Conservation (phyloP, 2,888 invertebrate species). For the Auanema sp. region DNA sequence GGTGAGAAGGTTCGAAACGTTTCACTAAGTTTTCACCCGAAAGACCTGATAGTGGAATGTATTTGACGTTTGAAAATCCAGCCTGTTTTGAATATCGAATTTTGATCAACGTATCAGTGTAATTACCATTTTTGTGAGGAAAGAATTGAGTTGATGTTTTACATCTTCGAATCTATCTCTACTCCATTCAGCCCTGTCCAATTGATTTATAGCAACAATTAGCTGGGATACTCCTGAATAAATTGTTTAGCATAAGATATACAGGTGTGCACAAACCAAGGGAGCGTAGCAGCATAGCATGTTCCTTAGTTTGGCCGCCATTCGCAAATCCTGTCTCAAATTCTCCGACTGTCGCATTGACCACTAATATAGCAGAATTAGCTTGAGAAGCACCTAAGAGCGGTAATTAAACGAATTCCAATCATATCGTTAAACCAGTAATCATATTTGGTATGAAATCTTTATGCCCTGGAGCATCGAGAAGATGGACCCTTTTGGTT, state of each 20-base stretch:
- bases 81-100: slow-evolving; percentile 21
- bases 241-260: neutral
- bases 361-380: slow-evolving; percentile 91
- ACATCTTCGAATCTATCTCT: slow-evolving; percentile 88
- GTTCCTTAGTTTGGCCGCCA: slow-evolving; percentile 96
- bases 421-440: slow-evolving; percentile 68
- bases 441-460: slow-evolving; percentile 99
- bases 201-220: slow-evolving; percentile 92
- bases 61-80: slow-evolving; percentile 68
- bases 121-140: slow-evolving; percentile 50
- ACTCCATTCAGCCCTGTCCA: slow-evolving; percentile 93
- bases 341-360: slow-evolving; percentile 89
- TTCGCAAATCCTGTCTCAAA: slow-evolving; percentile 98
- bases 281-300: slow-evolving; percentile 86
- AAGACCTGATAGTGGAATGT: slow-evolving; percentile 93
- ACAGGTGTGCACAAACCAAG: slow-evolving; percentile 68
- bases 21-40: slow-evolving; percentile 85
- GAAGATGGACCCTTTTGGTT: slow-evolving; percentile 67
- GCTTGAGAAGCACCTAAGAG: slow-evolving; percentile 87
- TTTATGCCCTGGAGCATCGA: slow-evolving; percentile 98
- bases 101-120: slow-evolving; percentile 69
- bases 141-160: slow-evolving; percentile 40
- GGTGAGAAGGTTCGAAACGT: slow-evolving; percentile 64
- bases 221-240: slow-evolving; percentile 83
- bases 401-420: neutral